These are phyloP conservation scores for Didymodactylos carnosus DNA, from an alignment of 2,888 invertebrate species.

Conservation along the genomic window DNA sequence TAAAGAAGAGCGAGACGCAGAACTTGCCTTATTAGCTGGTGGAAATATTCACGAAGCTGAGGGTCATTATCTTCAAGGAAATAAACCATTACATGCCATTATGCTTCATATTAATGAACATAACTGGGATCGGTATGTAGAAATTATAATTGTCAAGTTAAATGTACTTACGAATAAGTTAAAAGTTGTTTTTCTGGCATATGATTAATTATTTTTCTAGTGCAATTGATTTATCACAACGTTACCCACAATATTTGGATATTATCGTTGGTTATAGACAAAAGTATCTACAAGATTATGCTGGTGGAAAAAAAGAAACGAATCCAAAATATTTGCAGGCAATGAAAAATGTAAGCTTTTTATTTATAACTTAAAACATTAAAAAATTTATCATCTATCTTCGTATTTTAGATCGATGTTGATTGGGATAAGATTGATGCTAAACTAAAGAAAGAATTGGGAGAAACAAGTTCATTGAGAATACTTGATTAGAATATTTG, in stretches of 20 bases:
- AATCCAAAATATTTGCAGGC: slow-evolving; percentile 32
- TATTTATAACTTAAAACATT: neutral
- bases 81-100: slow-evolving; percentile 49
- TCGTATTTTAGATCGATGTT: slow-evolving; percentile 31
- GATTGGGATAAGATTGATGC: slow-evolving; percentile 37
- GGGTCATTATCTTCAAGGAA: slow-evolving; percentile 46
- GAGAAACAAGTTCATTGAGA: neutral
- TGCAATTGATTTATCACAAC: slow-evolving; percentile 52
- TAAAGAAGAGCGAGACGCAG: slow-evolving; percentile 45
- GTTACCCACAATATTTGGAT: slow-evolving; percentile 52
- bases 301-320: slow-evolving; percentile 32
- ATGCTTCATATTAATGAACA: slow-evolving; percentile 50
- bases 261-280: slow-evolving; percentile 49
- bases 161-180: neutral
- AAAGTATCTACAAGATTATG: slow-evolving; percentile 42
- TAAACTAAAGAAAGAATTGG: slow-evolving; percentile 32
- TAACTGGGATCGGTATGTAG: slow-evolving; percentile 46
- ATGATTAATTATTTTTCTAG: slow-evolving; percentile 33
- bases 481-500: neutral
- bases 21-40: slow-evolving; percentile 45
- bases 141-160: neutral
- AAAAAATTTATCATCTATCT: neutral
- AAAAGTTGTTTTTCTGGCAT: no score
- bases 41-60: slow-evolving; percentile 52
- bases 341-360: slow-evolving; percentile 25